Percentiles rank a stretch among this genome's conserved stretches.
These are phyloP conservation scores for Dasypolia templi DNA, from an alignment of 2,888 invertebrate genomes.

Conservation along the genomic window DNA sequence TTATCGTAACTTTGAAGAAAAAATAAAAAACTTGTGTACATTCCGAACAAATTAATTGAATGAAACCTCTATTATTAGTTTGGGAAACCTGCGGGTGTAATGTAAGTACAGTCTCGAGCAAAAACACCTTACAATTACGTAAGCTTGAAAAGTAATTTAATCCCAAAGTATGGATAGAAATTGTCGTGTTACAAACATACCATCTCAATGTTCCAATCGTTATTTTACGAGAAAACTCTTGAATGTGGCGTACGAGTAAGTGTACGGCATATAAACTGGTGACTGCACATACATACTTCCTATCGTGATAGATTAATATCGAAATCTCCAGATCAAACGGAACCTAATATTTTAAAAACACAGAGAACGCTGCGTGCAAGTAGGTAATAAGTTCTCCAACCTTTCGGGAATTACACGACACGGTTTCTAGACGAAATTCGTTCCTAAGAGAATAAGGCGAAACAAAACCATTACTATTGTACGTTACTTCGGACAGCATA, in stretches of 20 bases:
- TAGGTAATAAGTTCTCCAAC: slow-evolving; percentile 33
- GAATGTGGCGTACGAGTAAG: background rate
- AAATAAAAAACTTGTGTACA: background rate
- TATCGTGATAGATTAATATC: background rate
- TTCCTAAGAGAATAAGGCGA: slow-evolving; percentile 34
- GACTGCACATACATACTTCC: background rate
- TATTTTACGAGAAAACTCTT: background rate
- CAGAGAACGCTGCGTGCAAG: slow-evolving; percentile 16
- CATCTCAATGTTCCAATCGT: background rate
- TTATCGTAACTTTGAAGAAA: slow-evolving; percentile 1
- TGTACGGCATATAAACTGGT: background rate
- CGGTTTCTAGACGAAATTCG: slow-evolving; percentile 30
- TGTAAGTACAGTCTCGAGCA: no score
- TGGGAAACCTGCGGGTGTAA: no score
- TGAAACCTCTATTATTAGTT: background rate
- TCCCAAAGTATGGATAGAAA: no score
- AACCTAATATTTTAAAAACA: slow-evolving; percentile 33
- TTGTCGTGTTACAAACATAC: no score
- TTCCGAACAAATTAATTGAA: background rate
- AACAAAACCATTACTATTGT: slow-evolving; percentile 38
- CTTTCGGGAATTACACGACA: slow-evolving; percentile 30
- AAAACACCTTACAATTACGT: no score
- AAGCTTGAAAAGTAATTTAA: no score
- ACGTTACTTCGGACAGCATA: slow-evolving; percentile 20
- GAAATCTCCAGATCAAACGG: background rate